Conservation (phyloP, 2,113 vertebrate species). For the Willisornis vidua region DNA sequence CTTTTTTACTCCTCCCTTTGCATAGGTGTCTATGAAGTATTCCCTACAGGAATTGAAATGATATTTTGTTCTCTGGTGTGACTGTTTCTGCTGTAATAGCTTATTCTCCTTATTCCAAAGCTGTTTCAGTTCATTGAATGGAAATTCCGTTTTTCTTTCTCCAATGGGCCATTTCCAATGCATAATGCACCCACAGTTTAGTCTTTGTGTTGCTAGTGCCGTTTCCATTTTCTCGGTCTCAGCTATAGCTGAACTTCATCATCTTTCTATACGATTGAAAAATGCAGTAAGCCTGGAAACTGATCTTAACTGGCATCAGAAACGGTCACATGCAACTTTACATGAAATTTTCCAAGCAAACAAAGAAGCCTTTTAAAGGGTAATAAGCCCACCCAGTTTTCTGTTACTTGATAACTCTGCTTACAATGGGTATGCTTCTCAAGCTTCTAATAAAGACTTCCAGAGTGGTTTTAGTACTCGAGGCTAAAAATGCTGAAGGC, state of each 20-base stretch:
- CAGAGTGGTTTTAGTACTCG: background rate
- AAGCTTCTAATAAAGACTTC: background rate
- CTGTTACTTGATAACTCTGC: conserved; percentile 9
- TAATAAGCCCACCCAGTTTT: background rate
- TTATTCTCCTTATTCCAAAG: background rate
- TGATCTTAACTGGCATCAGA: conserved; percentile 27
- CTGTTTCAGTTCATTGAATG: background rate
- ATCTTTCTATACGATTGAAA: conserved; percentile 21
- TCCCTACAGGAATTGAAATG: background rate
- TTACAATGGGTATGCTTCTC: background rate
- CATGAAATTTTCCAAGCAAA: background rate
- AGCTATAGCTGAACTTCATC: background rate
- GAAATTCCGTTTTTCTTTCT: background rate
- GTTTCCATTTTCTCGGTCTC: background rate
- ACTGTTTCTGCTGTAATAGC: background rate
- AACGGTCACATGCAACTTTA: conserved; percentile 3
- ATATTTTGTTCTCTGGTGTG: background rate
- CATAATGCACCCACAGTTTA: background rate
- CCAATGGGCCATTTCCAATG: background rate
- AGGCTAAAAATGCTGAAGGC: background rate
- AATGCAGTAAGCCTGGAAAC: background rate
- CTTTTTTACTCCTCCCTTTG: background rate
- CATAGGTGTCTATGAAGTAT: background rate
- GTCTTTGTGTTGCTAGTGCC: background rate
- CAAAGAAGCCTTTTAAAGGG: conserved; percentile 42